phyloP scores from a whole-genome alignment of 1,140 invertebrate genomes.

The Caenorhabditis inopinata region DNA sequence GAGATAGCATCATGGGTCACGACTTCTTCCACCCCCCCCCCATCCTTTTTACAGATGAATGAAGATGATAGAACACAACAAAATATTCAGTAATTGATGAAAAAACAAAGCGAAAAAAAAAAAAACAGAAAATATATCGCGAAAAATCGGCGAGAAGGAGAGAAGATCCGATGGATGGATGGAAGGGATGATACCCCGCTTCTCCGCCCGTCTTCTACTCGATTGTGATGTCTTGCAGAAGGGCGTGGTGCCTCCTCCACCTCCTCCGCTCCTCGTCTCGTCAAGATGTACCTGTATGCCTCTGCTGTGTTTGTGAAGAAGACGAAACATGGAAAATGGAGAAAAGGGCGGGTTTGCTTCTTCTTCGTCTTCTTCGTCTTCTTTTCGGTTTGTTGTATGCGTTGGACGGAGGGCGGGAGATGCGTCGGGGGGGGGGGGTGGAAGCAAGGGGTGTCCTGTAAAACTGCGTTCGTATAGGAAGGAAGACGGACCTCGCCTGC shows the following conservation, averaged over 20 bases:
- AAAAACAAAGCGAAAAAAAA: background rate
- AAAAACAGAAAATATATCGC: too few species aligned
- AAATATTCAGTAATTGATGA: background rate
- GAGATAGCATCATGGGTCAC: constrained; percentile 31
- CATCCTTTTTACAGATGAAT: background rate
- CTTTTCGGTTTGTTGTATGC: constrained; percentile 8
- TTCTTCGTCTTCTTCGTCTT: background rate
- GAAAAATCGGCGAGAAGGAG: background rate
- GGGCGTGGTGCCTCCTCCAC: constrained; percentile 23
- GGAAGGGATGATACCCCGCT: too few species aligned
- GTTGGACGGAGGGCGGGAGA: too few species aligned
- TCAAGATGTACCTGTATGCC: constrained; percentile 20
- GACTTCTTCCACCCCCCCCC: too few species aligned
- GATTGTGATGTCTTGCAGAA: background rate
- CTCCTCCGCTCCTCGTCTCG: background rate
- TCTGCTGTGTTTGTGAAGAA: too few species aligned
- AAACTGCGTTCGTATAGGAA: constrained; percentile 22
- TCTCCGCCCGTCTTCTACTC: background rate
- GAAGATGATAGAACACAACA: constrained; percentile 9
- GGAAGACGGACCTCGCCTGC: background rate
- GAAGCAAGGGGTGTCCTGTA: constrained; percentile 18
- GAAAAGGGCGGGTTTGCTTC: constrained; percentile 9
- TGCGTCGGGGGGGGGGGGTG: background rate
- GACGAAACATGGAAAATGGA: background rate
- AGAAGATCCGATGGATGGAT: background rate